Base-by-base conservation (phyloP, 2,113 vertebrate species). In the Protobothrops mucrosquamatus region DNA sequence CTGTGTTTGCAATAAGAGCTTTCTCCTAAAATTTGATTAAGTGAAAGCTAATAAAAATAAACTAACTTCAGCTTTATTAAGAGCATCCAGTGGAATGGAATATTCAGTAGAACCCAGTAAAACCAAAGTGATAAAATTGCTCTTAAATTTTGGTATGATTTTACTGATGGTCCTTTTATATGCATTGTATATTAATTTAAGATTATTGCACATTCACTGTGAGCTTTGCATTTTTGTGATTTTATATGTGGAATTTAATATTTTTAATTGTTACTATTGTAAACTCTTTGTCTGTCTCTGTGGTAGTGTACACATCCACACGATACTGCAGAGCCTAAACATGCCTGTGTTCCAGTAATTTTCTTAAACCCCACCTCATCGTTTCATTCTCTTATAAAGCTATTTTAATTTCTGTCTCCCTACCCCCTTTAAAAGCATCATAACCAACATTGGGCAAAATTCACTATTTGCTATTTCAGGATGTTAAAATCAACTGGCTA, bases 11-110 rank as follows among this genome's bases (percentile, higher is more conserved):
- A 96, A 97, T 94, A 93, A 59, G 94, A 96, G 95, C 94, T 93
- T 88, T 91, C 94, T 92, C 94, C 91, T 94, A 94, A 95, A 96
- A 97, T 96, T 95, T 39, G 95, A 74, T 97, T 96, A 95, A 94
- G 69, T 59, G 11, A 52, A 29, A 93, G 61, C 74, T 96, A 93
- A 96, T 91, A 94, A 96, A 95, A 97, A 96, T 94, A 91, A 96
- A 97, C 95, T 95, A 85, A 94, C 93, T 96, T 95, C 95, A 59
- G 89, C 55, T 14, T 95, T 93, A 94, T 94, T 85, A 95, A 90
- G 92, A 94, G 93, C 18, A 91, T 20, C 46, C 92, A 46, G 56
- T 0, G 92, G 61, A 94, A 87, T 91, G 92, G 7, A 92, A 59
- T 88, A 91, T 88, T 92, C 4, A 56, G 89, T 0, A 0, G 61